phyloP scores from a whole-genome alignment of 1,140 invertebrate species.

The Neomicropteryx cornuta region DNA sequence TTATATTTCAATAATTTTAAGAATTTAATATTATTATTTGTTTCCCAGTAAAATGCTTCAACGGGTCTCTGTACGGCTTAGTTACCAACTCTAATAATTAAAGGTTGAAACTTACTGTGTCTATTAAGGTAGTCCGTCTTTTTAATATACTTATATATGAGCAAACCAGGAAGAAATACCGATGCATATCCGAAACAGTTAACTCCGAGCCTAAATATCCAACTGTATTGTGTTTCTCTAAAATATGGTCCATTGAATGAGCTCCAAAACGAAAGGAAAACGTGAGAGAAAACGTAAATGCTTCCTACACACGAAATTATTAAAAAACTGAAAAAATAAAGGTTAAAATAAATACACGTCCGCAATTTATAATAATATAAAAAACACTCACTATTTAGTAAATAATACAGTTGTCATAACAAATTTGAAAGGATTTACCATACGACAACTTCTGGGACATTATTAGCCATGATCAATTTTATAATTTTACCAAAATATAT shows the following conservation, averaged over 20 bases:
- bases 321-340: constrained; percentile 36
- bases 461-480: no score
- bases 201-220: constrained; percentile 63
- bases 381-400: no score
- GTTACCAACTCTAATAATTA: constrained; percentile 12
- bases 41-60: constrained; percentile 5
- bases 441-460: no score
- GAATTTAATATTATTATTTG: constrained; percentile 4
- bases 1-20: constrained; percentile 8
- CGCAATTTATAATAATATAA: no score
- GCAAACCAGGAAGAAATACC: constrained; percentile 73
- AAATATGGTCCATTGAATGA: constrained; percentile 24
- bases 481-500: no score
- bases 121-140: constrained; percentile 73
- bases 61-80: no score
- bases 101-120: constrained; percentile 45
- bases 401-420: no score
- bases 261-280: constrained; percentile 39
- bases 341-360: no score
- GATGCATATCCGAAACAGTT: constrained; percentile 87
- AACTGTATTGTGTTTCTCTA: constrained; percentile 45
- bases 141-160: constrained; percentile 76
- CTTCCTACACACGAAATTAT: constrained; percentile 36
- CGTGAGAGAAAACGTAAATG: constrained; percentile 40
- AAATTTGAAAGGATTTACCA: no score